Evolutionary conservation across 2,113 vertebrate species (phyloP).

Genomic region (Microcebus tavaratra): DNA sequence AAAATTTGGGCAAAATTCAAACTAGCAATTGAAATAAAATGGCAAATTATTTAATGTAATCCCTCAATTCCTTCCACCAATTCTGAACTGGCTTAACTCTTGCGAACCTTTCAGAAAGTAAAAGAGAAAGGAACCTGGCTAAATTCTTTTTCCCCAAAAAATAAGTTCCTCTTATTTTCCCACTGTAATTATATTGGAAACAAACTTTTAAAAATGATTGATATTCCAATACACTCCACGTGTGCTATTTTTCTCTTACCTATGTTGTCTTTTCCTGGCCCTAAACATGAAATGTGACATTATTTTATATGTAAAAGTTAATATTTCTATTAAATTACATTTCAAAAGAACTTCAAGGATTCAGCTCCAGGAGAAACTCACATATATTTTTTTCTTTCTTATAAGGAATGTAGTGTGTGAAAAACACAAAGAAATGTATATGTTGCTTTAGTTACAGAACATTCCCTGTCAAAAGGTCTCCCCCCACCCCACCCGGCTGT

Average conservation of each 20-base stretch:
- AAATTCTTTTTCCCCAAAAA: constrained; percentile 5
- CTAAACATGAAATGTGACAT: constrained; percentile 54
- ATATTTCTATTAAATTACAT: constrained; percentile 70
- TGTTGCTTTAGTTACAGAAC: constrained; percentile 67
- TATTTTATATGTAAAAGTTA: constrained; percentile 65
- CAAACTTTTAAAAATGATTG: constrained; percentile 40
- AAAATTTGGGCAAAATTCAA: constrained; percentile 56
- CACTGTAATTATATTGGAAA: background rate
- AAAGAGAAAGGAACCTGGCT: background rate
- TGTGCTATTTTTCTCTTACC: background rate
- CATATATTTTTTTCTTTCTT: constrained; percentile 59
- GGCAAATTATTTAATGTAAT: background rate
- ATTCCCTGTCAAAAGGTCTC: constrained; percentile 73
- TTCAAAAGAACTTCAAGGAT: constrained; percentile 62
- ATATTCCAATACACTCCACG: background rate
- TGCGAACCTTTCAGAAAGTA: background rate
- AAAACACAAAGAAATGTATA: constrained; percentile 67
- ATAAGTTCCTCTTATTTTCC: constrained; percentile 8
- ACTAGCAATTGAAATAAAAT: constrained; percentile 38
- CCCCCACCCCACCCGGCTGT: constrained; percentile 58
- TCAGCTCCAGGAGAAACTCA: constrained; percentile 44
- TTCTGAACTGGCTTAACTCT: background rate
- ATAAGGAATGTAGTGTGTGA: constrained; percentile 18
- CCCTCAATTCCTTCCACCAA: background rate
- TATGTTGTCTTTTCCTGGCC: background rate